phyloP scores from a whole-genome alignment of 2,888 invertebrate species.

The Arrhopalites spinosus region DNA sequence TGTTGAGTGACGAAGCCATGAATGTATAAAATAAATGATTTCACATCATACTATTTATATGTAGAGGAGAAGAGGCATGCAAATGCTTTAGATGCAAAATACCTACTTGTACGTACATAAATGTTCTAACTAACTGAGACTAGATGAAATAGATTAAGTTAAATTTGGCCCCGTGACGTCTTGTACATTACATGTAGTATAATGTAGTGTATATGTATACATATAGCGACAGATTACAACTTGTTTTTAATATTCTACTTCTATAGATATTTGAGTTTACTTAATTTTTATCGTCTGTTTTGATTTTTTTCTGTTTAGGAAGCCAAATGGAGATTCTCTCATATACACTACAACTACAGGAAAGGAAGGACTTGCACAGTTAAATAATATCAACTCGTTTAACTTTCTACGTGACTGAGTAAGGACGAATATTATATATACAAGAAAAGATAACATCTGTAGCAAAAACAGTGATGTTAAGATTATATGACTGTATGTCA shows the following conservation, averaged over 20 bases:
- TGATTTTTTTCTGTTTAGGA: slow-evolving; percentile 23
- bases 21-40: background rate
- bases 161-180: slow-evolving; percentile 19
- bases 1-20: background rate
- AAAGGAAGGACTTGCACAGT: background rate
- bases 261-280: slow-evolving; percentile 3
- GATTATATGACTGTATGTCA: background rate
- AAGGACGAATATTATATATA: background rate
- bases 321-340: slow-evolving; percentile 2
- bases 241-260: background rate
- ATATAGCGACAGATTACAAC: slow-evolving; percentile 2
- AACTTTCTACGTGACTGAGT: background rate
- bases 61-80: background rate
- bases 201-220: background rate
- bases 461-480: background rate
- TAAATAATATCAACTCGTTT: background rate
- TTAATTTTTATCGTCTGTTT: slow-evolving; percentile 24
- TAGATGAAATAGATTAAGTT: slow-evolving; percentile 22
- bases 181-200: background rate
- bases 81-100: too few species aligned
- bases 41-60: background rate
- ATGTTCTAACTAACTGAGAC: background rate
- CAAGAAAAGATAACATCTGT: too few species aligned
- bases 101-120: too few species aligned
- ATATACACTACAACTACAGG: background rate